phyloP scores from a whole-genome alignment of 1,140 invertebrate species.

The Phortica variegata region DNA sequence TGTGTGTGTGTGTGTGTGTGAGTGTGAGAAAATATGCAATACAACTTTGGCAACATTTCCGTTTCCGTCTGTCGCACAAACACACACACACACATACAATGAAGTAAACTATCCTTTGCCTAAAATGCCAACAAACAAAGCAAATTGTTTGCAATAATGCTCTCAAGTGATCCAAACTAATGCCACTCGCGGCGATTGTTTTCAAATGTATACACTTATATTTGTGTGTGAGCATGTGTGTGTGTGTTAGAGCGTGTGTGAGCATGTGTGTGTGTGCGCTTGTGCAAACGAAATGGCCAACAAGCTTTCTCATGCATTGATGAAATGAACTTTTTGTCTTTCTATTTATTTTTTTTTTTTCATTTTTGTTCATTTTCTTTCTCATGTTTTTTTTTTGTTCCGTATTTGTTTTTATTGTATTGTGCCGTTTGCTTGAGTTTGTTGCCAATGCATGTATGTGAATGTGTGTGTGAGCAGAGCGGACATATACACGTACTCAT shows the following conservation, averaged over 20 bases:
- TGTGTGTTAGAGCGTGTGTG: slow-evolving; percentile 1
- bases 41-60: slow-evolving; percentile 51
- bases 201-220: slow-evolving; percentile 7
- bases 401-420: slow-evolving; percentile 15
- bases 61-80: no score
- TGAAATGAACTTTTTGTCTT: slow-evolving; percentile 4
- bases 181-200: slow-evolving; percentile 2
- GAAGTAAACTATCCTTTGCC: no score
- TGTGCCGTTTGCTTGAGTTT: slow-evolving; percentile 14
- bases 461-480: no score
- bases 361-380: not conserved
- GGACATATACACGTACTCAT: no score
- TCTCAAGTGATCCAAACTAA: slow-evolving; percentile 27
- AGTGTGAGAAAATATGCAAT: no score
- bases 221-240: not conserved
- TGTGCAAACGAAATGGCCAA: slow-evolving; percentile 7
- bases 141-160: slow-evolving; percentile 54
- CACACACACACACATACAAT: no score
- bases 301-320: no score
- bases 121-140: no score
- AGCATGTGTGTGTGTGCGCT: not conserved
- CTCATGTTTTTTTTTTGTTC: slow-evolving; percentile 19
- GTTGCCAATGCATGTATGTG: no score
- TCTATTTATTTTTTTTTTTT: not conserved
- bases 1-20: no score